Evolutionary conservation across 2,888 invertebrate genomes (phyloP).

Genomic region (Ctena decussata): DNA sequence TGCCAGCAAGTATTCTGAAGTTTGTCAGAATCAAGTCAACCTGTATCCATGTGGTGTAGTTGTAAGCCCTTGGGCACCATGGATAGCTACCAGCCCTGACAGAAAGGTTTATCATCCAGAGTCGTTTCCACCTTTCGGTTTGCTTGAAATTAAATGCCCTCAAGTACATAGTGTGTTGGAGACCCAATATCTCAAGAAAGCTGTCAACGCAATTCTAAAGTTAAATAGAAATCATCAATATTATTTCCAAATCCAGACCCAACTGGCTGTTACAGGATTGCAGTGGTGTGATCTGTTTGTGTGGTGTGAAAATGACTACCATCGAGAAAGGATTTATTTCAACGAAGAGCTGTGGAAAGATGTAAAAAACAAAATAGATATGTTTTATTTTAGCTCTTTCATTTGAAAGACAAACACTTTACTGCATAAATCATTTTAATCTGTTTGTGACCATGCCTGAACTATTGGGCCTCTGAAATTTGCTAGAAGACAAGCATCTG

Average conservation of each 20-base stretch:
- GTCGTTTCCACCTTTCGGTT: constrained; percentile 45
- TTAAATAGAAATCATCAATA: constrained; percentile 30
- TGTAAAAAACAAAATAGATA: too few relatives aligned
- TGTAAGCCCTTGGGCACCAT: neutral
- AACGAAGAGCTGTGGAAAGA: too few relatives aligned
- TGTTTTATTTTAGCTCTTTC: too few relatives aligned
- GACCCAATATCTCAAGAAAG: neutral
- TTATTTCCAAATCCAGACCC: constrained; percentile 56
- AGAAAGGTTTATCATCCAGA: constrained; percentile 38
- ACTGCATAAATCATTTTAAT: too few relatives aligned
- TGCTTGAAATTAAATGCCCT: constrained; percentile 52
- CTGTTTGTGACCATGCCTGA: too few relatives aligned
- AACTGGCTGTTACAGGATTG: constrained; percentile 5
- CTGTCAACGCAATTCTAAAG: neutral
- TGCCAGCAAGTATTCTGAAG: neutral
- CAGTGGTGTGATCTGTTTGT: constrained; percentile 57
- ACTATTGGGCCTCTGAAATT: too few relatives aligned
- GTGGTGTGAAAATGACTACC: constrained; percentile 38
- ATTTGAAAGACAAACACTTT: too few relatives aligned
- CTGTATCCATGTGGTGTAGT: constrained; percentile 44
- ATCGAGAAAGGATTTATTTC: constrained; percentile 31
- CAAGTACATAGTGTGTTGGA: neutral
- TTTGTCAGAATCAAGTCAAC: constrained; percentile 4
- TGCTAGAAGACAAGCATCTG: too few relatives aligned
- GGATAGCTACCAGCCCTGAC: constrained; percentile 55